phyloP scores from a whole-genome alignment of 2,113 vertebrate genomes.

The Corythoichthys haematopterus region DNA sequence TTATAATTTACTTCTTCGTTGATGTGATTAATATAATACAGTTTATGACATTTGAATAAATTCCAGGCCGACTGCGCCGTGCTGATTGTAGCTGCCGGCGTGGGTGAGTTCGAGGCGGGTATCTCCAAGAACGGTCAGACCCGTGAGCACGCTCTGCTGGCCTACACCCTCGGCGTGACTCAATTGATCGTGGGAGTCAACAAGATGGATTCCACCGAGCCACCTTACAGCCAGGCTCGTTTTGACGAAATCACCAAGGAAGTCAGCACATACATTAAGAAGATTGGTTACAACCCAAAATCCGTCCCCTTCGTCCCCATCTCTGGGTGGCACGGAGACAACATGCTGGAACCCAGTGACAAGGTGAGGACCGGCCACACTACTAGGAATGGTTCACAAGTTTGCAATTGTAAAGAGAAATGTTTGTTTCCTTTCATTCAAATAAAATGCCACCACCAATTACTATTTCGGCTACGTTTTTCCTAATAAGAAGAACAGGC shows the following conservation, averaged over 20 bases:
- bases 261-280: slow-evolving; percentile 77
- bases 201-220: slow-evolving; percentile 80
- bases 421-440: no score
- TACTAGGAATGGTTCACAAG: no score
- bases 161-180: slow-evolving; percentile 76
- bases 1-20: no score
- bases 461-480: no score
- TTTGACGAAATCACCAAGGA: slow-evolving; percentile 76
- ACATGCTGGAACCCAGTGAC: slow-evolving; percentile 69
- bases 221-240: slow-evolving; percentile 72
- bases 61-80: slow-evolving; percentile 76
- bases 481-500: no score
- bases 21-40: no score
- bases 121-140: slow-evolving; percentile 82
- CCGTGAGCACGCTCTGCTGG: slow-evolving; percentile 77
- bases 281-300: slow-evolving; percentile 76
- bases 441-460: no score
- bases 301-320: slow-evolving; percentile 75
- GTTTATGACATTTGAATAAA: no score
- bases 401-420: no score
- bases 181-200: slow-evolving; percentile 76
- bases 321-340: slow-evolving; percentile 78
- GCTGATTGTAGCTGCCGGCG: slow-evolving; percentile 75
- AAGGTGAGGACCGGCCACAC: slow-evolving; percentile 33
- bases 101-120: slow-evolving; percentile 79